Percentiles rank a stretch among this genome's conserved stretches.
phyloP scores from a whole-genome alignment of 1,140 invertebrate genomes.

The Penaeus vannamei region DNA sequence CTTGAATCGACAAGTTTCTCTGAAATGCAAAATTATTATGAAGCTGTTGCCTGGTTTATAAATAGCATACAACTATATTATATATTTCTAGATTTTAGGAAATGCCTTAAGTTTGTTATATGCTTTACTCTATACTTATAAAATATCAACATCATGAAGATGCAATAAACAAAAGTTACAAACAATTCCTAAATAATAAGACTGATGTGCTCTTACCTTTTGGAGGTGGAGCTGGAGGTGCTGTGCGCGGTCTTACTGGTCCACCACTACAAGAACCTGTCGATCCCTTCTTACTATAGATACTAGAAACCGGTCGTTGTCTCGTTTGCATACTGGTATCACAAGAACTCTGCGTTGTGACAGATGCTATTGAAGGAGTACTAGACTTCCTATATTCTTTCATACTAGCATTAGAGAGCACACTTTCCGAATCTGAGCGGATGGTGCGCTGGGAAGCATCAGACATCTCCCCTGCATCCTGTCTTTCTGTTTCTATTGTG shows the following conservation, averaged over 20 bases:
- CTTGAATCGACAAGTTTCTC: constrained; percentile 44
- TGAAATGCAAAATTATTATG: constrained; percentile 22
- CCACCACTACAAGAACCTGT: constrained; percentile 16
- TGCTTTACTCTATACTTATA: too few relatives aligned
- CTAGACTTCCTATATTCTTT: constrained; percentile 44
- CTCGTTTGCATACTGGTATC: not conserved
- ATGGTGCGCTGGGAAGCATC: constrained; percentile 53
- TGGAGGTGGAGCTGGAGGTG: constrained; percentile 59
- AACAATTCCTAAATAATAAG: too few relatives aligned
- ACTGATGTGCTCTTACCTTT: constrained; percentile 26
- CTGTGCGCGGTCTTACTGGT: constrained; percentile 51
- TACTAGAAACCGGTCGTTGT: constrained; percentile 31
- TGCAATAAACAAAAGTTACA: too few relatives aligned
- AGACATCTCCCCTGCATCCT: constrained; percentile 60
- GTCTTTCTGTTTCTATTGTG: constrained; percentile 64
- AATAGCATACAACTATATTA: too few relatives aligned
- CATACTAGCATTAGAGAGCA: constrained; percentile 24
- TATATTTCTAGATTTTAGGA: too few relatives aligned
- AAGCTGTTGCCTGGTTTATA: too few relatives aligned
- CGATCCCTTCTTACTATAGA: constrained; percentile 42
- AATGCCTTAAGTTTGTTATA: too few relatives aligned
- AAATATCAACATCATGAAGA: too few relatives aligned
- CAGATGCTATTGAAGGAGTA: constrained; percentile 51
- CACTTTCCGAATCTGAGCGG: constrained; percentile 59
- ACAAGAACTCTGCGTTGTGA: constrained; percentile 37